A percentile compares a stretch with the other conserved stretches of the same genome.
Evolutionary conservation across 92 coral and sea anemone genomes (phyloP).

Genomic region (Epizoanthus scotinus): DNA sequence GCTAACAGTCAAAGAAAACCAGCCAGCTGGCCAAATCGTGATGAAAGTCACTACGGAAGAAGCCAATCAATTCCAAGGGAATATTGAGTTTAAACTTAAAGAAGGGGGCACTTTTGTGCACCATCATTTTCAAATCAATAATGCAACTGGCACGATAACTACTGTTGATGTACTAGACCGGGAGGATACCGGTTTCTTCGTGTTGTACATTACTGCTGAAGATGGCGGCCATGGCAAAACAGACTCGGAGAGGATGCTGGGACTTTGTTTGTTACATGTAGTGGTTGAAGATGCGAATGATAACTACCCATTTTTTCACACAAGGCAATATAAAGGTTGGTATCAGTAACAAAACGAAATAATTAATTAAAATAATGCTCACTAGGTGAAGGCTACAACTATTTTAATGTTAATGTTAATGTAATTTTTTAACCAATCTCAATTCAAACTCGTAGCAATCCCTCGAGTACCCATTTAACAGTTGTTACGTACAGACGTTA

Average conservation of each 20-base stretch:
- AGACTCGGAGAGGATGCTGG: constrained; percentile 46
- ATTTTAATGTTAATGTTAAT: too few species aligned
- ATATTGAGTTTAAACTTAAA: constrained; percentile 73
- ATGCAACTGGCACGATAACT: constrained; percentile 71
- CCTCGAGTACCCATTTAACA: too few species aligned
- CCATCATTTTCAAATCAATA: constrained; percentile 67
- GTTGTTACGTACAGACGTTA: too few species aligned
- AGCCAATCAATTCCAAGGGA: constrained; percentile 60
- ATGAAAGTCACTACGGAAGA: constrained; percentile 71
- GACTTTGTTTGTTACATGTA: constrained; percentile 61
- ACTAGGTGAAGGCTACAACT: too few species aligned
- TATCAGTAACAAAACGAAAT: too few species aligned
- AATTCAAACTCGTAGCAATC: too few species aligned
- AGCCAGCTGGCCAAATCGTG: constrained; percentile 64
- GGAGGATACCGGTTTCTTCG: constrained; percentile 44
- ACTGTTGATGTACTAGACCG: constrained; percentile 69
- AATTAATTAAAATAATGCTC: too few species aligned
- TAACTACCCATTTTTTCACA: constrained; percentile 68
- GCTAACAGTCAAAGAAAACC: constrained; percentile 64
- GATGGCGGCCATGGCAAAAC: constrained; percentile 77
- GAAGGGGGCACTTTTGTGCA: constrained; percentile 33
- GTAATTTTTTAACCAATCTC: too few species aligned
- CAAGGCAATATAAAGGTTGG: constrained; percentile 55
- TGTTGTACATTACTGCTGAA: constrained; percentile 66
- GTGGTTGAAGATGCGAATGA: constrained; percentile 75